These are phyloP conservation scores for Octodon degus DNA, from an alignment of 2,113 vertebrate genomes.

Conservation along the genomic window DNA sequence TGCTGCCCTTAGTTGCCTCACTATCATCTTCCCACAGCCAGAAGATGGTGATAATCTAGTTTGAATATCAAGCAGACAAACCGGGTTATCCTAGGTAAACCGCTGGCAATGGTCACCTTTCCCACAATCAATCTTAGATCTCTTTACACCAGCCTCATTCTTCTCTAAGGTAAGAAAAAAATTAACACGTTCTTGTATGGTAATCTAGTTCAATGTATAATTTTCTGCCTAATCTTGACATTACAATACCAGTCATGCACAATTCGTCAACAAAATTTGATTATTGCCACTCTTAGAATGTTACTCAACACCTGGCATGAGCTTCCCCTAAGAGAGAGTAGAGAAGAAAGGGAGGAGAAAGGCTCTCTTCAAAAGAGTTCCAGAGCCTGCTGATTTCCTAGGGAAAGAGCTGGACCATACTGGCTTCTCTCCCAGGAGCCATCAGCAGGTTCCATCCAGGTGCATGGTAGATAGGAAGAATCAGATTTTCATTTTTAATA, in stretches of 20 bases:
- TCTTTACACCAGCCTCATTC: background rate
- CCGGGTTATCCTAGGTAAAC: background rate
- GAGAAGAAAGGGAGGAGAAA: background rate
- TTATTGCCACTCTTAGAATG: background rate
- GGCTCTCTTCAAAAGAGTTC: background rate
- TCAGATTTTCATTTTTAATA: background rate
- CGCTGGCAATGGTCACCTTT: background rate
- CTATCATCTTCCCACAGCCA: background rate
- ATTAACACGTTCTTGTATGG: background rate
- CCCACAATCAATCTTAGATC: background rate
- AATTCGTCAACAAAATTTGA: background rate
- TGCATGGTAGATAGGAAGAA: background rate
- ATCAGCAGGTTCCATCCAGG: background rate
- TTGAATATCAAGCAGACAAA: background rate
- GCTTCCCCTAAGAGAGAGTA: background rate
- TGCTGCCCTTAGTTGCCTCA: background rate
- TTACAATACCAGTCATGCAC: background rate
- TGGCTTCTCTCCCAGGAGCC: background rate
- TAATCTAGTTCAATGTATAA: background rate
- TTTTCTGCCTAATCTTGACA: constrained; percentile 9
- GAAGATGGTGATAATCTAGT: background rate
- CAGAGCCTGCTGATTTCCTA: background rate
- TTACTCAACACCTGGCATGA: background rate
- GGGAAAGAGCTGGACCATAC: background rate
- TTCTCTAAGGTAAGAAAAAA: background rate